phyloP scores from a whole-genome alignment of 2,113 vertebrate species.

The Vulpes ferrilata region DNA sequence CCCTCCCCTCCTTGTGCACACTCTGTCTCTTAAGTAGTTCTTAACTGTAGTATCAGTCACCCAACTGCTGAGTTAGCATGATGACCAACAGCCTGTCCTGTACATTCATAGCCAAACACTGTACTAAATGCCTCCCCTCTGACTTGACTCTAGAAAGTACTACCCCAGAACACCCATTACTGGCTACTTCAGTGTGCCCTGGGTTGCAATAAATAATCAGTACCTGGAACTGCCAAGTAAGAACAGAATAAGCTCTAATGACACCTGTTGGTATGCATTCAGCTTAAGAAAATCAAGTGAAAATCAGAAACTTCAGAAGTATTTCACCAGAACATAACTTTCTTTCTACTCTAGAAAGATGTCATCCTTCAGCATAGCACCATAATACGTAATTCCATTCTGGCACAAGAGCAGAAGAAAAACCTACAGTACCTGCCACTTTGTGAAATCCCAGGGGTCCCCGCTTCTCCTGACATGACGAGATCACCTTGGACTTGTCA shows the following conservation, averaged over 20 bases:
- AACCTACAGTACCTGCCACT: slow-evolving; percentile 90
- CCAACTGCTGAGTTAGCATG: not conserved
- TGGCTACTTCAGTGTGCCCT: no score
- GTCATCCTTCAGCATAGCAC: fast-evolving
- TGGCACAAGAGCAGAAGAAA: not conserved
- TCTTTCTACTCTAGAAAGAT: not conserved
- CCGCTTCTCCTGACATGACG: slow-evolving; percentile 93
- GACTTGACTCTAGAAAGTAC: not conserved
- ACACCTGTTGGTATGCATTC: fast-evolving
- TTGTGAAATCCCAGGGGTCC: slow-evolving; percentile 73
- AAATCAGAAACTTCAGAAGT: not conserved
- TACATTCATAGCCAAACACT: not conserved
- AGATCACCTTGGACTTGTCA: slow-evolving; percentile 63
- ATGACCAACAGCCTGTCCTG: not conserved
- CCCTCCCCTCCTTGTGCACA: not conserved
- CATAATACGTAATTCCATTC: not conserved
- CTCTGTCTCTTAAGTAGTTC: not conserved
- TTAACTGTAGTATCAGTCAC: not conserved
- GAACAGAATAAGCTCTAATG: not conserved
- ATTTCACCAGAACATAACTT: fast-evolving
- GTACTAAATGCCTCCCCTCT: fast-evolving
- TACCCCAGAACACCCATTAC: not conserved
- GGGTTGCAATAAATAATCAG: not conserved
- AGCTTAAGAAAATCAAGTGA: not conserved
- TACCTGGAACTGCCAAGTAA: not conserved